phyloP scores from a whole-genome alignment of 2,113 vertebrate genomes.

The Chaenogobius annularis region DNA sequence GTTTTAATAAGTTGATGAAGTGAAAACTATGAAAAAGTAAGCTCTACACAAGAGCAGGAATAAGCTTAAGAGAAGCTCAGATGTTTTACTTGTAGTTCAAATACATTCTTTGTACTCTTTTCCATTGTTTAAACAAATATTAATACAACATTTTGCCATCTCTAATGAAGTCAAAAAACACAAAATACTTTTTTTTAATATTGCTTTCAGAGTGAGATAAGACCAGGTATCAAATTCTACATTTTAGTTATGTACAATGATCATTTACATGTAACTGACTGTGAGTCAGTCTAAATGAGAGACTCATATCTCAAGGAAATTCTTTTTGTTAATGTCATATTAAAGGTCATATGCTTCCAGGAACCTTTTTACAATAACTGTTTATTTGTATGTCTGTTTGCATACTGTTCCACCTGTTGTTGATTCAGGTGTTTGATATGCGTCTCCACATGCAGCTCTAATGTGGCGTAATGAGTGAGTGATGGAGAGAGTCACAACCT shows the following conservation, averaged over 20 bases:
- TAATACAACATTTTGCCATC: not conserved
- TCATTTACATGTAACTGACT: not conserved
- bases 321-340: not conserved
- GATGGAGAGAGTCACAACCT: constrained; percentile 16
- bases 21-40: not conserved
- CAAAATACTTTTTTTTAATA: no score
- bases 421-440: constrained; percentile 10
- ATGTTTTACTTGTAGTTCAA: not conserved
- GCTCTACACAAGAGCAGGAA: not conserved
- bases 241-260: not conserved
- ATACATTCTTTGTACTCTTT: no score
- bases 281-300: not conserved
- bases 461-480: constrained; percentile 17
- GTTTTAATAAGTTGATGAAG: not conserved
- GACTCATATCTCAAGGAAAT: not conserved
- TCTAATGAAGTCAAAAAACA: no score
- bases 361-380: not conserved
- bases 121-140: not conserved
- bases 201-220: not conserved
- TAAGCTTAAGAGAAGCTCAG: not conserved
- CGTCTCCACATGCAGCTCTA: constrained; percentile 10
- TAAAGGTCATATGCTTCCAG: not conserved
- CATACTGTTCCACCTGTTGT: not conserved
- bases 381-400: not conserved
- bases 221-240: not conserved